Base-by-base conservation (phyloP, 2,888 invertebrate genomes). In the Pseudococcus viburni region DNA sequence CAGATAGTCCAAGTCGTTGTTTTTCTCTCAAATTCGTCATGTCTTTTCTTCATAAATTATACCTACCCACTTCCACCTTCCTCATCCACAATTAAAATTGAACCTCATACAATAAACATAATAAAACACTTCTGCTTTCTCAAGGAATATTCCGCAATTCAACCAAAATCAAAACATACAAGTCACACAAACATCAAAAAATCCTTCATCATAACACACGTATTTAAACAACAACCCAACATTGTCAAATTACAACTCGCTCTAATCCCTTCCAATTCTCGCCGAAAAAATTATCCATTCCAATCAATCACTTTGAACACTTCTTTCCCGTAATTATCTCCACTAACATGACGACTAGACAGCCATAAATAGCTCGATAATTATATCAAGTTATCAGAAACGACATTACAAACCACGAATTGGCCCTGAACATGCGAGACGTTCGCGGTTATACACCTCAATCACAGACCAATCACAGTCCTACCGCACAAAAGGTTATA, bases 361-460 rank as follows among this genome's bases (percentile, higher is more conserved):
- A 64, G 22, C 64, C 64, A 64, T 64, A 64, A 64, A 64, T 64
- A 64, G 64, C 64, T 22, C 19, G 64, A 64, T 64, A 64, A 64
- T 64, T 64, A 64, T 64, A 64, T 64, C 64, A 22, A 19, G 64
- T 64, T 22, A 64, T 64, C 64, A 64, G 11, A 64, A 64, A 64
- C 64, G 64, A 22, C 64, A 64, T 64, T 64, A 64, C 33, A 1
- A 73, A 33, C 73, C 73, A 73, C 73, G 33, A 73, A 33, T 73
- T 73, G 73, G 33, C 73, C 73, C 73, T 73, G 73, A 33, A 73
- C 64, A 73, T 73, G 33, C 26, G 33, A 73, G 73, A 73, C 73
- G 33, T 73, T 73, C 33, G 73, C 73, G 73, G 73, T 73, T 33
- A 73, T 33, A 73, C 73, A 73, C 26, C 73, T 73, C 33, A 73